Evolutionary conservation across 2,888 invertebrate genomes (phyloP), one percentile per base, ranked within the genome.

Genomic region (Meteorus colon): DNA sequence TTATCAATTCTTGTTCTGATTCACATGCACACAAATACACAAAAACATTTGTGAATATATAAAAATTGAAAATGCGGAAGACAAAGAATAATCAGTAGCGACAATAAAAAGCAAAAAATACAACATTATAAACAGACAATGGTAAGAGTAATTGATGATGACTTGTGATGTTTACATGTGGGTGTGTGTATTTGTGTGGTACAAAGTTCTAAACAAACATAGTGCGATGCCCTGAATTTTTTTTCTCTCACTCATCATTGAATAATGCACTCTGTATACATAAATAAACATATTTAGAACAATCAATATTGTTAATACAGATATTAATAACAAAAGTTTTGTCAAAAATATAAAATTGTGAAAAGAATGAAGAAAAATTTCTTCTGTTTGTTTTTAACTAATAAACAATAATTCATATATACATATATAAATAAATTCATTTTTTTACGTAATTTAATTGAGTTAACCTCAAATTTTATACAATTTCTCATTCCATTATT

Each of bases 171-270:
- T 37, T 4, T 37, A n/a, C n/a, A 19, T 34, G 19, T 31, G 63
- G 19, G n/a, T 34, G 16, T 34, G 27, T 37, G 1, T 37, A 65
- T 19, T 65, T 65, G 37, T 55, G 19, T 37, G 65, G 65, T 65
- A 65, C 65, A 65, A 65, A 65, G 65, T 65, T 65, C 65, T 37
- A 37, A 65, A 19, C n/a, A 37, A 65, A 55, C 55, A 55, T 55
- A 19, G 41, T 19, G 19, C 65, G 34, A 37, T 34, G 34, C 31
- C 34, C 65, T 37, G 34, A 16, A 65, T 55, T 65, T 65, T 65
- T 65, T 65, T 65, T 65, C 12, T 65, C 4, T n/a, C n/a, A 62
- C 8, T 62, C 14, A n/a, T 8, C n/a, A 59, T 24, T 19, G 59
- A 59, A 14, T 16, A 59, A 59, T 59, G 19, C 19, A 27, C 16